Evolutionary conservation across 2,888 invertebrate species (phyloP).

Genomic region (Ornithoptera priamus): DNA sequence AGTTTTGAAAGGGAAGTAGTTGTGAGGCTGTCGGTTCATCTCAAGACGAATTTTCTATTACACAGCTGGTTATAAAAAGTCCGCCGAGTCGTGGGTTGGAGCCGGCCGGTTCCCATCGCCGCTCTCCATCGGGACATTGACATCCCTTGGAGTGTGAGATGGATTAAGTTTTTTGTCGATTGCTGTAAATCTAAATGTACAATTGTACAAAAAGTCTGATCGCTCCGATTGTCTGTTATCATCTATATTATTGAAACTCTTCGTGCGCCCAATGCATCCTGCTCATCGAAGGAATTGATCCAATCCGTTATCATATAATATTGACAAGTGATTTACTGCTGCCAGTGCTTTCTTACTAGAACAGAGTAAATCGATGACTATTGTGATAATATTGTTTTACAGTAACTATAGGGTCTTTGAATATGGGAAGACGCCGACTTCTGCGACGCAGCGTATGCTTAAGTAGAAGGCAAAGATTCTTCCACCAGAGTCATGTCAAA

Average conservation of each 20-base stretch:
- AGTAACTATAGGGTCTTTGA: too few relatives aligned
- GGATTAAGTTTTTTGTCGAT: slow-evolving; percentile 69
- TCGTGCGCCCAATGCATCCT: too few relatives aligned
- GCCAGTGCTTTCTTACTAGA: too few relatives aligned
- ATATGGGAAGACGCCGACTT: too few relatives aligned
- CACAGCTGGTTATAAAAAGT: slow-evolving; percentile 54
- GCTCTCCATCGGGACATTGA: slow-evolving; percentile 38
- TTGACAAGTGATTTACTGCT: too few relatives aligned
- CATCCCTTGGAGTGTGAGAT: slow-evolving; percentile 53
- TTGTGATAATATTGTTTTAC: too few relatives aligned
- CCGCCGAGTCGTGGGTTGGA: slow-evolving; percentile 60
- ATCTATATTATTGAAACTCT: slow-evolving; percentile 7
- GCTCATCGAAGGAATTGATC: too few relatives aligned
- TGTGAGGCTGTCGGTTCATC: slow-evolving; percentile 41
- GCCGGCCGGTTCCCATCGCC: slow-evolving; percentile 66
- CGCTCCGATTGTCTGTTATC: slow-evolving; percentile 15
- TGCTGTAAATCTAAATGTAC: slow-evolving; percentile 45
- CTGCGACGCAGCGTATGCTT: too few relatives aligned
- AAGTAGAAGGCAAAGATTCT: too few relatives aligned
- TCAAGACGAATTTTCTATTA: slow-evolving; percentile 58
- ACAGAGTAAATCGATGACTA: too few relatives aligned
- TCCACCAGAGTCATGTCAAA: too few relatives aligned
- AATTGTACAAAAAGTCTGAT: slow-evolving; percentile 25
- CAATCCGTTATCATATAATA: too few relatives aligned
- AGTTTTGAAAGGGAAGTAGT: slow-evolving; percentile 10